Conservation (phyloP, 2,113 vertebrate genomes). For the Carassius auratus region DNA sequence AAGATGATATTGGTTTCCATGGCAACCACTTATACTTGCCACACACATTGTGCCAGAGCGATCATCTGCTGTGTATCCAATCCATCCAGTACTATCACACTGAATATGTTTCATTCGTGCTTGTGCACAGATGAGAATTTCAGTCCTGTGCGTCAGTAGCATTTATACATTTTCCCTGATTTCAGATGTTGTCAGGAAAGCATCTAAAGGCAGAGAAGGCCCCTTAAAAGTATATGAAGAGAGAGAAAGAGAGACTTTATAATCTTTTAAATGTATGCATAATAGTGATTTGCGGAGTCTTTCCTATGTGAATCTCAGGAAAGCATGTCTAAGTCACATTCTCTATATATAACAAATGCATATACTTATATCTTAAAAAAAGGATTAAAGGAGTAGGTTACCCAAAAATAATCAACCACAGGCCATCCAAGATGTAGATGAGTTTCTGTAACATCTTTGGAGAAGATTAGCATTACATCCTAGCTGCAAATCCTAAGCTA, state of each 20-base stretch:
- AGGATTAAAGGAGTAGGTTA: too few species aligned
- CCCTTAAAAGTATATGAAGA: background rate
- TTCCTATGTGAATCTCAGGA: background rate
- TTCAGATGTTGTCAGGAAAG: slow-evolving; percentile 31
- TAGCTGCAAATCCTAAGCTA: too few species aligned
- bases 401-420: too few species aligned
- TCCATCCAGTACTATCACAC: slow-evolving; percentile 23
- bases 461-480: too few species aligned
- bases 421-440: too few species aligned
- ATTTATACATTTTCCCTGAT: slow-evolving; percentile 28
- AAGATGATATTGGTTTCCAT: slow-evolving; percentile 58
- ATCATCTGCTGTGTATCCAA: slow-evolving; percentile 22
- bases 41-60: slow-evolving; percentile 30
- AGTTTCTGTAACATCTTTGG: too few species aligned
- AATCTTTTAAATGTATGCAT: background rate
- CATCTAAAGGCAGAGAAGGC: background rate
- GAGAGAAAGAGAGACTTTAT: background rate
- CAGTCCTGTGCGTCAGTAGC: slow-evolving; percentile 58
- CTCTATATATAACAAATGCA: too few species aligned
- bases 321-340: background rate
- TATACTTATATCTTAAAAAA: too few species aligned
- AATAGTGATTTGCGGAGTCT: background rate
- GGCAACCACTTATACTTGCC: slow-evolving; percentile 53
- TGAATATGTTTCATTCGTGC: slow-evolving; percentile 34
- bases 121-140: slow-evolving; percentile 31